Evolutionary conservation across 2,888 invertebrate species (phyloP), one percentile per base, ranked within the genome.

Genomic region (Tanypteryx hageni): DNA sequence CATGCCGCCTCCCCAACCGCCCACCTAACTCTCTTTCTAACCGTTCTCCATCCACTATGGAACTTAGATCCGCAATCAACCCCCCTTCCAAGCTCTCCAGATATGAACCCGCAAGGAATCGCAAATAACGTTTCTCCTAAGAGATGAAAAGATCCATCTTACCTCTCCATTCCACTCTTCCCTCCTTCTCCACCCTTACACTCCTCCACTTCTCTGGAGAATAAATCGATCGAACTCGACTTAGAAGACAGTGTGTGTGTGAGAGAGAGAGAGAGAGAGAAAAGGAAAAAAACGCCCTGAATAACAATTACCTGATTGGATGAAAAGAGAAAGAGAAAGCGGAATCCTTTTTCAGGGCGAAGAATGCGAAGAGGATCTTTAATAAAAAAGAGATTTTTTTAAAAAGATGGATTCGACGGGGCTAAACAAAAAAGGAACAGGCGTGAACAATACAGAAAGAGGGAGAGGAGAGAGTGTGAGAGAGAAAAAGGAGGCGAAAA

Each of bases 51-150:
- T 9, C 68, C 22, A 18, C 7, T 9, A 18, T 68, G 3, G 22
- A 68, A 76, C 76, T 76, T 27, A 22, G 18, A 22, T 27, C 76
- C 76, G 13, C 22, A 76, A 76, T 76, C 22, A 76, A 76, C 76
- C 76, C 76, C 76, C 14, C 44, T 44, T 5, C 44, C 44, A 68
- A 22, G 18, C 68, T 22, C 22, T 68, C 44, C 44, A 1, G 18
- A n/a, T 68, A 68, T 68, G 68, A 68, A 68, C 68, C 68, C 68
- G 27, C 22, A 76, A 76, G 76, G 76, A 76, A 76, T 22, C 76
- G 11, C 68, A 68, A 68, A 68, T 68, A n/a, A 7, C 76, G 76
- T 22, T 76, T 11, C 76, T 11, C 76, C 3, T 22, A 76, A 27
- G 76, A 76, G 22, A 76, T 76, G 76, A 76, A 76, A 68, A 68